phyloP scores from a whole-genome alignment of 2,113 vertebrate genomes.

The Epinephelus lanceolatus region DNA sequence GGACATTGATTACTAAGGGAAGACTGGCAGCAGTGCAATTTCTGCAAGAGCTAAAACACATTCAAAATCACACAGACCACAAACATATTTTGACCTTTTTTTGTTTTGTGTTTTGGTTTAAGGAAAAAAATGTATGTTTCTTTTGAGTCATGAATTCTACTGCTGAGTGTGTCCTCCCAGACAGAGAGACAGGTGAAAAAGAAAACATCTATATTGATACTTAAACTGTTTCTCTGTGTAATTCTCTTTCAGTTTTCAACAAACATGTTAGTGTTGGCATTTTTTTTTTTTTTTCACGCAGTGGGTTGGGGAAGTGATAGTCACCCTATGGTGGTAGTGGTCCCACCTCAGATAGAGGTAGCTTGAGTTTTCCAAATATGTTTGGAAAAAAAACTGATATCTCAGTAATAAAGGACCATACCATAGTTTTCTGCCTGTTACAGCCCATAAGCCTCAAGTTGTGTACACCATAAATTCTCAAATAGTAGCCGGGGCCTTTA shows the following conservation, averaged over 20 bases:
- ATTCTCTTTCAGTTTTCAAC: constrained; percentile 13
- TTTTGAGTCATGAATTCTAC: not conserved
- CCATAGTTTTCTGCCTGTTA: not conserved
- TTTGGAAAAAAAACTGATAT: not conserved
- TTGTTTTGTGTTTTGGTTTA: not conserved
- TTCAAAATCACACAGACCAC: not conserved
- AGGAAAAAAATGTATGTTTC: not conserved
- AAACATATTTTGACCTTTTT: not conserved
- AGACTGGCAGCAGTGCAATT: not conserved
- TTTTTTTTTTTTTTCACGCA: not conserved
- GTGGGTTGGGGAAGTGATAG: not conserved
- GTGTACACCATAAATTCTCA: not conserved
- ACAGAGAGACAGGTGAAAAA: not conserved
- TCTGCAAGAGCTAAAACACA: not conserved
- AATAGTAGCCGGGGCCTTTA: not conserved
- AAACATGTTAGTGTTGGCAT: not conserved
- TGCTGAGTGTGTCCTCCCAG: not conserved
- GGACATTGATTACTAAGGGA: not conserved
- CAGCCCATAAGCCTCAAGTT: not conserved
- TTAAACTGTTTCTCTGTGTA: not conserved
- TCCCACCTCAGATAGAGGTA: not conserved
- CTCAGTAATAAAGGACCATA: not conserved
- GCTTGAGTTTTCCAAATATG: not conserved
- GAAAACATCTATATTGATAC: not conserved
- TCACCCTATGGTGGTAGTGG: not conserved